Percentiles rank a stretch among this genome's conserved stretches.
These are phyloP conservation scores for Scaptomyza hsui DNA, from an alignment of 1,140 invertebrate genomes.

Conservation along the genomic window DNA sequence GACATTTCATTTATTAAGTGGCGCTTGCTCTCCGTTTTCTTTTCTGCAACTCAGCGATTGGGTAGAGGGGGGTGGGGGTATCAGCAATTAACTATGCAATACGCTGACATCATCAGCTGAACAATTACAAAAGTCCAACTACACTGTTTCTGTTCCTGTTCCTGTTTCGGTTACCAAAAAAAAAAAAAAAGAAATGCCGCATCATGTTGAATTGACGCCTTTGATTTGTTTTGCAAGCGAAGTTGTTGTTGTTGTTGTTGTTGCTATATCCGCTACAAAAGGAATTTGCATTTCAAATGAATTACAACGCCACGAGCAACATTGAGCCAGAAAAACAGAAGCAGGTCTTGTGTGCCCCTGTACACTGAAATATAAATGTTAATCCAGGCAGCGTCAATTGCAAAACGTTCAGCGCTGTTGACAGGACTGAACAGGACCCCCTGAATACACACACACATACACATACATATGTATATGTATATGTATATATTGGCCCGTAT, in stretches of 20 bases:
- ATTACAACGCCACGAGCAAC: slow-evolving; percentile 50
- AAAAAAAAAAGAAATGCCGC: slow-evolving; percentile 42
- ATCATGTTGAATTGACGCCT: slow-evolving; percentile 59
- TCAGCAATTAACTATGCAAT: slow-evolving; percentile 77
- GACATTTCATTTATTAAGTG: slow-evolving; percentile 83
- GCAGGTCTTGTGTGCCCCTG: slow-evolving; percentile 11
- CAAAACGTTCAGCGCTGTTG: slow-evolving; percentile 78
- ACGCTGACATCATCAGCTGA: slow-evolving; percentile 62
- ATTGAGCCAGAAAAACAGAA: slow-evolving; percentile 13
- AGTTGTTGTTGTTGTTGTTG: slow-evolving; percentile 46
- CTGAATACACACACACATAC: background rate
- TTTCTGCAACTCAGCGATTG: slow-evolving; percentile 52
- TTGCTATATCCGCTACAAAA: slow-evolving; percentile 77
- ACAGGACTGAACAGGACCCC: slow-evolving; percentile 44
- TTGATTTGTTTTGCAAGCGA: slow-evolving; percentile 72
- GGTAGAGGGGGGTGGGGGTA: background rate
- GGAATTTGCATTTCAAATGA: slow-evolving; percentile 81
- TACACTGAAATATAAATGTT: slow-evolving; percentile 79
- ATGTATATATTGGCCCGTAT: no score
- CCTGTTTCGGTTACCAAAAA: background rate
- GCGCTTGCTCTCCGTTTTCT: slow-evolving; percentile 15
- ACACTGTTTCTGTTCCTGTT: background rate
- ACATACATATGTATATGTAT: background rate
- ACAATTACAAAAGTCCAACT: background rate
- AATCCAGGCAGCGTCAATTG: slow-evolving; percentile 76